phyloP scores from a whole-genome alignment of 1,140 invertebrate species.

The Aricia agestis region DNA sequence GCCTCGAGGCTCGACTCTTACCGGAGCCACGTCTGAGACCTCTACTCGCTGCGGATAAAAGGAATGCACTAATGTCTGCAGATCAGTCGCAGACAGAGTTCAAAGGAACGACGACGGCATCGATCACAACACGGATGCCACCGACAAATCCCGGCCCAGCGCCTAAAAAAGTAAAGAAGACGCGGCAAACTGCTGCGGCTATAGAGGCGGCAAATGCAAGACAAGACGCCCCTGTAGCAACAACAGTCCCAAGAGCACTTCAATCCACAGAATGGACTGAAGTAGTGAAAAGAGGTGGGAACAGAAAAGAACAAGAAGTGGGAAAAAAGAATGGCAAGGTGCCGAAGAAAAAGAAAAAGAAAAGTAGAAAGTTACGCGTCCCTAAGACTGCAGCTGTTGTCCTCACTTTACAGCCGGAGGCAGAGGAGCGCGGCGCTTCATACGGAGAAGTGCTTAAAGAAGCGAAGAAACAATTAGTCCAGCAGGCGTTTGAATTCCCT shows the following conservation, averaged over 20 bases:
- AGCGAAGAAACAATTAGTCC: background rate
- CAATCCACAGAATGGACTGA: background rate
- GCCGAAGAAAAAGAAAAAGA: background rate
- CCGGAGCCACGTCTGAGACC: constrained; percentile 17
- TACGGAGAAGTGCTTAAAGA: background rate
- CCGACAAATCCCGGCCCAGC: background rate
- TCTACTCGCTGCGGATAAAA: constrained; percentile 6
- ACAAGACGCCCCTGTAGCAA: background rate
- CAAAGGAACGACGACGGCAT: too few species aligned
- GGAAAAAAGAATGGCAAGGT: background rate
- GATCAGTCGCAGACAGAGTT: too few species aligned
- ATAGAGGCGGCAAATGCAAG: too few species aligned
- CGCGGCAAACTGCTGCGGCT: background rate
- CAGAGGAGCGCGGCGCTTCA: background rate
- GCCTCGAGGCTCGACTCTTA: background rate
- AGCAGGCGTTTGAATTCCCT: background rate
- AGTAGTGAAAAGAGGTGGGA: background rate
- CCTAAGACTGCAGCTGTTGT: constrained; percentile 5
- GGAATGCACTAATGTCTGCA: background rate
- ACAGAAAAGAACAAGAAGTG: background rate
- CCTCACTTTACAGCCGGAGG: background rate
- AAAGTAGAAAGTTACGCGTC: background rate
- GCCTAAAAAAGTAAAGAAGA: background rate
- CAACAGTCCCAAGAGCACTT: background rate
- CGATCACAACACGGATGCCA: background rate